Base-by-base conservation (phyloP, 2,888 invertebrate species). In the Gerris lacustris region DNA sequence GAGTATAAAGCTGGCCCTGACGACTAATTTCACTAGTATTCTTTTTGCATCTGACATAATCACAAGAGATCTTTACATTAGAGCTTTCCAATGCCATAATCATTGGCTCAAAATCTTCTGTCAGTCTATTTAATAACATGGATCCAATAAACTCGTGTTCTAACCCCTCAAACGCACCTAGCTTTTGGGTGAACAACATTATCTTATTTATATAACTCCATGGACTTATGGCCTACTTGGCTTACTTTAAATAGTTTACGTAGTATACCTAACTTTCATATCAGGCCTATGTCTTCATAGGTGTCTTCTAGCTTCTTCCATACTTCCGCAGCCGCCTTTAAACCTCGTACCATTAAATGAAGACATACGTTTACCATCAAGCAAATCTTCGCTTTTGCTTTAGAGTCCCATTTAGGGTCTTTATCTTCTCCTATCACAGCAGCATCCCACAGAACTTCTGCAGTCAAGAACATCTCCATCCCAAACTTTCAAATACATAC, bases 31-130 rank as follows among this genome's bases (percentile, higher is more conserved):
- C 15, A 9, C 15, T 55, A 9, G 15, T 55, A 55, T 9, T 55
- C 15, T 9, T 55, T 55, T 55, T 55, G 55, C 15, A 55, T 55
- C 55, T 7, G 9, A 69, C 44, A 11, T 18, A 67, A 18, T 67
- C 69, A 9, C 62, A 44, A 6, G 44, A 44, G n/a, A 31, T 43
- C 67, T 18, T 70, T 9, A 44, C n/a, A 17, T 55, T 55, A 43
- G 67, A 67, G 67, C 67, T 67, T 63, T 70, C 70, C 44, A 70
- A 55, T n/a, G 67, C 62, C 67, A 70, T 62, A n/a, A 70, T 67
- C 70, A 70, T 70, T 5, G 67, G 62, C 47, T 70, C 70, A 43
- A 18, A 70, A 7, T 70, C 67, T 15, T 70, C 70, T 44, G 31
- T 43, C 5, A 67, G 67, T 15, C 63, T 67, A 67, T 43, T 67